Conservation (phyloP, 2,113 vertebrate genomes). For the Chaetops frenatus region DNA sequence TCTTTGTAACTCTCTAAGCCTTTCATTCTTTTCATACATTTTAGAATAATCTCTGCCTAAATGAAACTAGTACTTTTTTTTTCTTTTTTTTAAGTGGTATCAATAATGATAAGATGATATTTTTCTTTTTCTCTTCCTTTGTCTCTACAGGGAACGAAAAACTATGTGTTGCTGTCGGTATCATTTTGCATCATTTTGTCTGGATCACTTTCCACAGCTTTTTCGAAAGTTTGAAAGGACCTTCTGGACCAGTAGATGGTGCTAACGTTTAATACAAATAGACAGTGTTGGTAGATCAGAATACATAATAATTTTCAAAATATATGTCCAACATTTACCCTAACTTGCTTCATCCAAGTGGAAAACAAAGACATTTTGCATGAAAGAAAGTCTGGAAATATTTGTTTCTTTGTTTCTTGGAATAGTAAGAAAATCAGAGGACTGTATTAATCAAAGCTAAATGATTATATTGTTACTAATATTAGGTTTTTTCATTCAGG, state of each 20-base stretch:
- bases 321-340: neutral
- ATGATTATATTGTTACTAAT: neutral
- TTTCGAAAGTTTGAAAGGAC: constrained; percentile 76
- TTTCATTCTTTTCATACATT: neutral
- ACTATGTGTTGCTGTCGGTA: constrained; percentile 72
- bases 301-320: neutral
- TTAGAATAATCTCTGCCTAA: neutral
- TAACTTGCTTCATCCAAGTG: neutral
- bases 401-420: neutral
- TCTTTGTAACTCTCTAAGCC: neutral
- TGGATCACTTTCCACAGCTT: constrained; percentile 77
- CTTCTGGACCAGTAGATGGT: constrained; percentile 57
- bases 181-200: constrained; percentile 76
- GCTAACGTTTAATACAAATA: neutral
- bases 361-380: neutral
- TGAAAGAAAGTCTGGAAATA: neutral
- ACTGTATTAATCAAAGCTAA: neutral
- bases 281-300: neutral
- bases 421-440: neutral
- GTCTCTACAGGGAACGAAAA: constrained; percentile 73
- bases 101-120: neutral
- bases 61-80: neutral
- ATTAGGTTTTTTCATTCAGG: neutral
- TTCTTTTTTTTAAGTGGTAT: neutral
- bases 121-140: neutral